These are phyloP conservation scores for Pygoscelis antarcticus DNA, from an alignment of 2,113 vertebrate genomes.

Conservation along the genomic window DNA sequence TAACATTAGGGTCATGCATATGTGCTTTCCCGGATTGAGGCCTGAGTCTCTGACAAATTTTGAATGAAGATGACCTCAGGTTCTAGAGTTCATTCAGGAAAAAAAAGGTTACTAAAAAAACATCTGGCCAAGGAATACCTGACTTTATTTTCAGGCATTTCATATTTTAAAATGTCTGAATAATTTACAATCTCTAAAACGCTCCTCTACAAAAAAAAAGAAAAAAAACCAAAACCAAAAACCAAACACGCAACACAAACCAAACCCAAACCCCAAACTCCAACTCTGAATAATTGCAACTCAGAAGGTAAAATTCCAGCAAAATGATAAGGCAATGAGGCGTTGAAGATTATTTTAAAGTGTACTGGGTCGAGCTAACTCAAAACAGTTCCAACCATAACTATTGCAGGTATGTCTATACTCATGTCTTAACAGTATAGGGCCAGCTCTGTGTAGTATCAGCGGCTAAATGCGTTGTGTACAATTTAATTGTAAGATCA, in stretches of 20 bases:
- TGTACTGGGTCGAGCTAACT: neutral
- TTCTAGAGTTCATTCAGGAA: neutral
- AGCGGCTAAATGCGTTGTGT: neutral
- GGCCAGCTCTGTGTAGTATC: neutral
- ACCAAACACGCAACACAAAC: neutral
- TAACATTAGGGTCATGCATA: neutral
- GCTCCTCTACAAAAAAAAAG: neutral
- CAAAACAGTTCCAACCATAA: neutral
- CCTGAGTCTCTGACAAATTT: neutral
- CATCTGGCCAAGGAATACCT: neutral
- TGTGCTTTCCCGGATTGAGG: neutral
- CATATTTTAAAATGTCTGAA: neutral
- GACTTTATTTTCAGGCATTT: neutral
- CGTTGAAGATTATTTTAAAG: neutral
- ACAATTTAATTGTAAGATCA: neutral
- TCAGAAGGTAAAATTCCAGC: neutral
- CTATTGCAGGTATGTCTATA: neutral
- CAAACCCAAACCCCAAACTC: neutral
- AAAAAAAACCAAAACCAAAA: neutral
- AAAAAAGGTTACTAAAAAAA: neutral
- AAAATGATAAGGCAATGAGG: neutral
- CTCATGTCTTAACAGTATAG: neutral
- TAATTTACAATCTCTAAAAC: neutral
- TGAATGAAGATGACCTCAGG: neutral
- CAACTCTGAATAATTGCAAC: neutral